Conservation (phyloP, 2,113 vertebrate species). For the Syngnathus scovelli region DNA sequence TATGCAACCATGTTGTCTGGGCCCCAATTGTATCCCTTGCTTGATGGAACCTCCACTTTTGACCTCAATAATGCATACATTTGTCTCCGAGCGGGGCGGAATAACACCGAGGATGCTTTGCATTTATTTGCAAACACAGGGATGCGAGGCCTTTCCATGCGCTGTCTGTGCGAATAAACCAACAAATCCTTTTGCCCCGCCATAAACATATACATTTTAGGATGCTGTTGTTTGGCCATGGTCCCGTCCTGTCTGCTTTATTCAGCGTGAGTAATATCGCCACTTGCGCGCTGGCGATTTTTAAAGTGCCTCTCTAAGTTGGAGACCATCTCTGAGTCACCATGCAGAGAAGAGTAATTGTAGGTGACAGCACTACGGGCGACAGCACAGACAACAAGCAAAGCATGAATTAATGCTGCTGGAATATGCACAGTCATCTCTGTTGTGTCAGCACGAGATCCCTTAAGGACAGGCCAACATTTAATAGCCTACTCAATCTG, state of each 20-base stretch:
- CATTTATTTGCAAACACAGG: constrained; percentile 15
- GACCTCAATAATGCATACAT: constrained; percentile 19
- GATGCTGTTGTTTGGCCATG: constrained; percentile 33
- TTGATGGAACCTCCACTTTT: constrained; percentile 19
- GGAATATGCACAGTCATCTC: constrained; percentile 58
- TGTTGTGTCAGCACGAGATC: constrained; percentile 49
- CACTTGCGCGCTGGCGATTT: constrained; percentile 39
- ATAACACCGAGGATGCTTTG: constrained; percentile 5
- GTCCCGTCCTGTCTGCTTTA: constrained; percentile 38
- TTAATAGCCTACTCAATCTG: constrained; percentile 39
- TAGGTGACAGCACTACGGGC: constrained; percentile 51
- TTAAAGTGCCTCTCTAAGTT: constrained; percentile 39
- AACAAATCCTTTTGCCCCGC: constrained; percentile 12
- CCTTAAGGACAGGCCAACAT: constrained; percentile 29
- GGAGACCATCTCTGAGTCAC: constrained; percentile 52
- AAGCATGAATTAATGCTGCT: constrained; percentile 48
- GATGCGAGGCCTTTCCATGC: not conserved
- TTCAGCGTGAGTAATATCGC: constrained; percentile 49
- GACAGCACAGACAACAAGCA: constrained; percentile 46
- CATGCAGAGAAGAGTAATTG: constrained; percentile 47
- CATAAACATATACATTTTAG: constrained; percentile 18
- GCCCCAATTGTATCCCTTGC: constrained; percentile 23
- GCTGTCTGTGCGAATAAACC: constrained; percentile 3
- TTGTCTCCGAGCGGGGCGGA: not conserved
- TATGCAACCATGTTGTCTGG: not conserved